Conservation (phyloP, 2,888 invertebrate species). For the Drosophila leonis region DNA sequence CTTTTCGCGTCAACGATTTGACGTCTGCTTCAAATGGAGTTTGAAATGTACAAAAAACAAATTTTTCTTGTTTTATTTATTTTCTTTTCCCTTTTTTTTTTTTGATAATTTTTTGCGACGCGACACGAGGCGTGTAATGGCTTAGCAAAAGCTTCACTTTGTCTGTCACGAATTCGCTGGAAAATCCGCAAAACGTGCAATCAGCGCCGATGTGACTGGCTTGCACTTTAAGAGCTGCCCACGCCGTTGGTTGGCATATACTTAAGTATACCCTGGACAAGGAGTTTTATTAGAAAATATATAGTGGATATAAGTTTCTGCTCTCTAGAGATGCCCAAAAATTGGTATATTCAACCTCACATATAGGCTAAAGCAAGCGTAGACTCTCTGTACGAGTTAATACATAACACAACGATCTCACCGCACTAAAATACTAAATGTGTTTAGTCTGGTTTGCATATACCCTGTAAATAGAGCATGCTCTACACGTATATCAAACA, state of each 20-base stretch:
- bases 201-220: conserved; percentile 34
- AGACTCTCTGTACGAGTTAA: too few relatives aligned
- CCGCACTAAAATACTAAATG: not conserved
- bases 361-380: too few relatives aligned
- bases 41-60: conserved; percentile 21
- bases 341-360: too few relatives aligned
- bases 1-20: conserved; percentile 62
- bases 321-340: too few relatives aligned
- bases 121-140: conserved; percentile 56
- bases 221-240: conserved; percentile 54
- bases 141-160: conserved; percentile 70
- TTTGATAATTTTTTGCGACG: conserved; percentile 13
- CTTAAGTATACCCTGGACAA: not conserved
- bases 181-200: conserved; percentile 70
- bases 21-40: conserved; percentile 53
- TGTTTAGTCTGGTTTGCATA: not conserved
- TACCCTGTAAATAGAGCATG: not conserved
- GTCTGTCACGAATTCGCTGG: conserved; percentile 66
- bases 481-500: not conserved
- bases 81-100: conserved; percentile 11
- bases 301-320: too few relatives aligned
- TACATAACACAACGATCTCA: too few relatives aligned
- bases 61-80: conserved; percentile 4
- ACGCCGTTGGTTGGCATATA: not conserved
- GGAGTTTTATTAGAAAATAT: not conserved